These are phyloP conservation scores for Phalangium opilio DNA, from an alignment of 2,888 invertebrate genomes.

Conservation along the genomic window DNA sequence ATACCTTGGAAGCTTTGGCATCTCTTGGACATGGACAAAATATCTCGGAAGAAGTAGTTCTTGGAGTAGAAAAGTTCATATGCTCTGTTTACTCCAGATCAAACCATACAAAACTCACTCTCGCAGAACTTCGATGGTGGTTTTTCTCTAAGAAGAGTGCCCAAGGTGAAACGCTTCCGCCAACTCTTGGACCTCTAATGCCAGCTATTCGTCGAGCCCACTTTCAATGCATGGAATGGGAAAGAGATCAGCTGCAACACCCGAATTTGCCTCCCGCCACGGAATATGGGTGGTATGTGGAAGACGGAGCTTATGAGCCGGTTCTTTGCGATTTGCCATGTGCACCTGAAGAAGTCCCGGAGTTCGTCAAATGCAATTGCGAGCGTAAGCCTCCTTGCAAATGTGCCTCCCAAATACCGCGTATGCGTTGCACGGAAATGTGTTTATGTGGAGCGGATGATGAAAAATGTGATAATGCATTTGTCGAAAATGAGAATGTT, in stretches of 20 bases:
- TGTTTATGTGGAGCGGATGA: too few species aligned
- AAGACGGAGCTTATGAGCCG: background rate
- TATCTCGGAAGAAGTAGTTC: background rate
- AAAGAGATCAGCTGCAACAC: background rate
- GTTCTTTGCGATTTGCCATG: background rate
- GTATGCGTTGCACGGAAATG: too few species aligned
- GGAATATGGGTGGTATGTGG: background rate
- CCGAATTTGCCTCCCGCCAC: background rate
- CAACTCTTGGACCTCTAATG: background rate
- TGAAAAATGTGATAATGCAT: too few species aligned
- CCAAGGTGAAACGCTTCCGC: background rate
- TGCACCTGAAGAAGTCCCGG: background rate
- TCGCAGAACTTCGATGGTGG: background rate
- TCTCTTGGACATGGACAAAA: background rate
- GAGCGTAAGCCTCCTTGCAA: background rate
- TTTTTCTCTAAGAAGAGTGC: background rate
- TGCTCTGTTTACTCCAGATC: background rate
- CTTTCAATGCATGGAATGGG: background rate
- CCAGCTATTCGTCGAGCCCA: background rate
- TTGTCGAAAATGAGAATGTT: too few species aligned
- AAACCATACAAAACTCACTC: background rate
- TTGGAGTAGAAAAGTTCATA: background rate
- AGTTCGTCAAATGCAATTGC: background rate
- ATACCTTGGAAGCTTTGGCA: background rate
- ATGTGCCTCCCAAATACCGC: too few species aligned